phyloP scores from a whole-genome alignment of 2,113 vertebrate species.

The Psilopogon haemacephalus region DNA sequence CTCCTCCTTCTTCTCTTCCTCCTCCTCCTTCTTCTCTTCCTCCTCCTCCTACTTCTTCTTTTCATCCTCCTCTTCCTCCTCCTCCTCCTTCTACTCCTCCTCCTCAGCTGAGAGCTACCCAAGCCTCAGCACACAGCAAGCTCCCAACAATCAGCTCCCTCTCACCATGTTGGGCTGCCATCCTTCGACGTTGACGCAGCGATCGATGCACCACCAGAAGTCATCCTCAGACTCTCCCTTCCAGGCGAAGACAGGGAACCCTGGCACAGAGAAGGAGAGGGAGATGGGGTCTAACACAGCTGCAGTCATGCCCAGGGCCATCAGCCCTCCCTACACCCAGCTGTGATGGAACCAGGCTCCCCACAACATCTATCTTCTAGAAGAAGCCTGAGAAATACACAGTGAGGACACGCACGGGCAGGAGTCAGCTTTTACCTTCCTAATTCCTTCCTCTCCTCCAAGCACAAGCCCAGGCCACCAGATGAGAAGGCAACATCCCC shows the following conservation, averaged over 20 bases:
- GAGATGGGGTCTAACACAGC: not conserved
- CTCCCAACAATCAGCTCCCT: rapidly evolving
- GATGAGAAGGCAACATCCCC: rapidly evolving
- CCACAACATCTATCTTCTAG: not conserved
- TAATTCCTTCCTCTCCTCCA: not conserved
- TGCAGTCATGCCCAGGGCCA: not conserved
- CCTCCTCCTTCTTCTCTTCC: no score
- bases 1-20: no score
- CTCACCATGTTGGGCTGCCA: constrained; percentile 99
- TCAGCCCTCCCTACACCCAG: not conserved
- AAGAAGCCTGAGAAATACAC: not conserved
- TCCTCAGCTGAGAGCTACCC: not conserved
- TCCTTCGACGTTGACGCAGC: constrained; percentile 96
- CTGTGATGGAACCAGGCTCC: not conserved
- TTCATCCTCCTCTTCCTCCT: no score
- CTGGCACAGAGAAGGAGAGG: constrained; percentile 64
- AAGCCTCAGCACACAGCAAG: rapidly evolving
- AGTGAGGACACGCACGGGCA: rapidly evolving
- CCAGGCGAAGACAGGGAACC: constrained; percentile 97
- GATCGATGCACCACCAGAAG: constrained; percentile 99
- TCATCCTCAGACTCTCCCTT: constrained; percentile 98
- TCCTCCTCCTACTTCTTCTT: no score
- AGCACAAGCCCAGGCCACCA: not conserved
- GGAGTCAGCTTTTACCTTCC: not conserved
- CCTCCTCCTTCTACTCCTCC: not conserved